Evolutionary conservation across 1,140 invertebrate genomes (phyloP), one percentile per base, ranked within the genome.

Genomic region (Apolygus lucorum): DNA sequence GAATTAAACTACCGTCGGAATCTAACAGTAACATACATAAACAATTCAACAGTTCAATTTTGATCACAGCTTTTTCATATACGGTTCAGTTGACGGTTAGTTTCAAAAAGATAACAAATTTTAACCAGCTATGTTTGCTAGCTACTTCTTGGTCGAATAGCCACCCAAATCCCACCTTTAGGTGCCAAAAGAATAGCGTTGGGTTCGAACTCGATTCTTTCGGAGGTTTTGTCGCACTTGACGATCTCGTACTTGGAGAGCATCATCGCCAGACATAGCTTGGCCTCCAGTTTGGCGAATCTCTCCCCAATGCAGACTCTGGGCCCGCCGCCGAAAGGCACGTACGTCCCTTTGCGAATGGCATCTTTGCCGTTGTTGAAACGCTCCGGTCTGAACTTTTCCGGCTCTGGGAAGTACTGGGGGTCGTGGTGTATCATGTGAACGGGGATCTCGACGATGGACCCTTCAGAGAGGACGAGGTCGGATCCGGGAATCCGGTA

Each of bases 261-360:
- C 1, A 79, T 71, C 4, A 72, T 73, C 1, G 72, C 68, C 4
- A 80, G 52, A 13, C 76, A 77, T 8, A 79, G 63, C 75, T 79
- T 79, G 21, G 75, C 75, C 73, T 79, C 77, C 69, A 79, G 72
- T 24, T 77, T n/a, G n/a, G 78, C 79, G 71, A 80, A 79, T 13
- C 78, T 74, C 69, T 77, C 73, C 82, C 82, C 83, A 70, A 88
- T 85, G 75, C 87, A 89, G 72, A 83, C 83, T 28, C 87, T 78
- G 0, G 84, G 83, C 1, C 79, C 88, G 70, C 84, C 85, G 17
- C 86, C 86, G 75, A 87, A 89, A 1, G 86, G 85, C 11, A 88
- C 73, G 70, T 81, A 75, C 14, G 52, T 65, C 11, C 71, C 68
- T 4, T 77, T 78, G 13, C 73, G 70, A 34, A 78, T 74, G 4